A percentile compares a stretch with the other conserved stretches of the same genome.
phyloP scores from a whole-genome alignment of 2,113 vertebrate genomes.

The Paracanthobrama guichenoti region DNA sequence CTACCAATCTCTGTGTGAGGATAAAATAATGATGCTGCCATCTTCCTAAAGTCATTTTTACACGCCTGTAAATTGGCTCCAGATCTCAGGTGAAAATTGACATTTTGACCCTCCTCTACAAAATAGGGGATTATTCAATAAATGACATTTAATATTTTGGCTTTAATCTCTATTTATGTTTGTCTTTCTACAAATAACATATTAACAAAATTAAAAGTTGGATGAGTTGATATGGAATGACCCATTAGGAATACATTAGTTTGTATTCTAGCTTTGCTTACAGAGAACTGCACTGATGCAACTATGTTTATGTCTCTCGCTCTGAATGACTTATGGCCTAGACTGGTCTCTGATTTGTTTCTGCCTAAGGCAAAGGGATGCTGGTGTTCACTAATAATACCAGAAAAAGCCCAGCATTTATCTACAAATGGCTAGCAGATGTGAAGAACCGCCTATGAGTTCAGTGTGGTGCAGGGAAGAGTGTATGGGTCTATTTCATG shows the following conservation, averaged over 20 bases:
- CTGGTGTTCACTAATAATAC: conserved; percentile 31
- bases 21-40: no score
- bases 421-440: background rate
- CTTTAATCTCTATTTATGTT: no score
- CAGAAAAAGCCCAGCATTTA: conserved; percentile 49
- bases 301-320: background rate
- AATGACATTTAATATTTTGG: no score
- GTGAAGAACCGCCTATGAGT: background rate
- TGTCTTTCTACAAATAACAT: no score
- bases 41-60: no score
- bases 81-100: no score
- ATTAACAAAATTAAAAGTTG: no score
- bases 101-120: no score
- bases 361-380: conserved; percentile 11
- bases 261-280: background rate
- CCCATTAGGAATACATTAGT: background rate
- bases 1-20: no score
- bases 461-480: background rate
- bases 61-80: no score
- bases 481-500: conserved; percentile 9
- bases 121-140: no score
- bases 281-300: background rate
- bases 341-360: background rate
- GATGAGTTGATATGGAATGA: no score
- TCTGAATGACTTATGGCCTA: background rate